Evolutionary conservation across 2,797 vertebrate species (phyloP).

Genomic region (Intellagama lesueurii): DNA sequence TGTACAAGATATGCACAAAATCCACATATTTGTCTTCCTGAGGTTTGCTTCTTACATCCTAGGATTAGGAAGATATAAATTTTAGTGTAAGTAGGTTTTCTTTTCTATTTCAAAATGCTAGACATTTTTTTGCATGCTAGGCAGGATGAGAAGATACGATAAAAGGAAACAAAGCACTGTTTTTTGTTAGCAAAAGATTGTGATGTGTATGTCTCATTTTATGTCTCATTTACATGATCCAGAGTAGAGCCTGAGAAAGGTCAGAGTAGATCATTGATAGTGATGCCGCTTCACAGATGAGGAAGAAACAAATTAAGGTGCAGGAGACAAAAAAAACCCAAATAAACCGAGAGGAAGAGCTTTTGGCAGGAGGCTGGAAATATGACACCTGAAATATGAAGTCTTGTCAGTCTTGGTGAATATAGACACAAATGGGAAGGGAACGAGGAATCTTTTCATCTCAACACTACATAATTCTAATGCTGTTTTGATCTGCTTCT

Average conservation of each 20-base stretch:
- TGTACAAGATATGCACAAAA: too few relatives aligned
- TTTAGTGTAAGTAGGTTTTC: background rate
- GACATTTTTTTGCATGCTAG: background rate
- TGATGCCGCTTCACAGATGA: slow-evolving; percentile 1
- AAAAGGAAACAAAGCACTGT: background rate
- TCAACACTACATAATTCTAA: background rate
- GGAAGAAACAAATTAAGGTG: slow-evolving; percentile 1
- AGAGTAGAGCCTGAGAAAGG: background rate
- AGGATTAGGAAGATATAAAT: too few relatives aligned
- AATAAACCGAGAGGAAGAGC: background rate
- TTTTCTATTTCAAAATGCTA: background rate
- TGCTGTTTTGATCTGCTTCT: slow-evolving; percentile 32
- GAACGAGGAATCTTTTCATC: background rate
- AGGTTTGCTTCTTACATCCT: background rate
- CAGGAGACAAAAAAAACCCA: background rate
- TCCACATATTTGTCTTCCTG: background rate
- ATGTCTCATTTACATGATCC: background rate
- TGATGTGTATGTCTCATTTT: background rate
- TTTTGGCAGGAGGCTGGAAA: background rate
- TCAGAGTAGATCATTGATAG: background rate
- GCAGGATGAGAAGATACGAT: background rate
- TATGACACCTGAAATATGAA: background rate
- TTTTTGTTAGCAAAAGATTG: background rate
- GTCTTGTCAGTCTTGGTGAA: background rate
- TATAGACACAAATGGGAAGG: background rate